Conservation (phyloP, 2,888 invertebrate species). For the Hydraecia micacea region DNA sequence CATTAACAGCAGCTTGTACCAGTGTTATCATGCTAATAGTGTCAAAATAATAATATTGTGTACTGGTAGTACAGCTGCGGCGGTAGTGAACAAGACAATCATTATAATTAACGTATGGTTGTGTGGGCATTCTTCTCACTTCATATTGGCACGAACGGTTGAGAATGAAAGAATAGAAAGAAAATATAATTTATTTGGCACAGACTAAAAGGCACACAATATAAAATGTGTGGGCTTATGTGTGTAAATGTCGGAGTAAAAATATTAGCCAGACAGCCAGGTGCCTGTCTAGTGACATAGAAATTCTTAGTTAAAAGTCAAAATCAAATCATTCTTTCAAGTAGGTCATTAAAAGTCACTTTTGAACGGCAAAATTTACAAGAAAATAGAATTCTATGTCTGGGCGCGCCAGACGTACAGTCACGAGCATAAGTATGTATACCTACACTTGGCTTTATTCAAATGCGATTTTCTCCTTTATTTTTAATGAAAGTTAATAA, state of each 20-base stretch:
- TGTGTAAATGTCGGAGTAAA: no score
- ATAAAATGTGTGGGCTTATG: no score
- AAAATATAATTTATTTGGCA: background rate
- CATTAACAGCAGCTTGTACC: constrained; percentile 33
- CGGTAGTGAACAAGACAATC: background rate
- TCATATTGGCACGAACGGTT: background rate
- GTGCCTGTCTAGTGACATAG: background rate
- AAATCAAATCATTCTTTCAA: background rate
- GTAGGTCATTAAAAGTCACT: background rate
- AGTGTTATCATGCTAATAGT: constrained; percentile 10
- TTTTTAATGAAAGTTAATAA: no score
- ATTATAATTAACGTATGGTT: constrained; percentile 1
- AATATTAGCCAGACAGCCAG: background rate
- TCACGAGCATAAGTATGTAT: no score
- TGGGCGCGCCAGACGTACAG: background rate
- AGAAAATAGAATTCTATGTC: background rate
- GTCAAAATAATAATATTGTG: constrained; percentile 20
- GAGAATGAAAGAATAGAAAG: background rate
- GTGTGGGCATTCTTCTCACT: background rate
- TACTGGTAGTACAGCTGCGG: constrained; percentile 17
- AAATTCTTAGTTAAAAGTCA: background rate
- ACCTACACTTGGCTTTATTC: no score
- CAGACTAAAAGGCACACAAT: background rate
- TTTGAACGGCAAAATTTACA: background rate
- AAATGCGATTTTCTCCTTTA: no score